A percentile compares a stretch with the other conserved stretches of the same genome.
Evolutionary conservation across 2,113 vertebrate genomes (phyloP).

Genomic region (Bubalus kerabau): DNA sequence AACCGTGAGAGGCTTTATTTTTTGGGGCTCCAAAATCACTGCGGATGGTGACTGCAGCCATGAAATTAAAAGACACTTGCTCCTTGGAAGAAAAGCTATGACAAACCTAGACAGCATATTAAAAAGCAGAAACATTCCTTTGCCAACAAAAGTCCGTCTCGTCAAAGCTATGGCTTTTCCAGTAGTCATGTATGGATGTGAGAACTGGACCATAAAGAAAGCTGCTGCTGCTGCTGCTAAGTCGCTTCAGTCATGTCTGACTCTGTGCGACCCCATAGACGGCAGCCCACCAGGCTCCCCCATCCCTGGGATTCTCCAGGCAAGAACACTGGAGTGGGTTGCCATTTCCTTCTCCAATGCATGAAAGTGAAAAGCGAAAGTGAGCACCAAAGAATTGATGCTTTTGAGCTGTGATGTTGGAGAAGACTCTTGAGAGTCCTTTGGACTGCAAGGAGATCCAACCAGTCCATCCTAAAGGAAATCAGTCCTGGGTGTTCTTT

Average conservation of each 20-base stretch:
- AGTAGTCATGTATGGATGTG: neutral
- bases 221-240: neutral
- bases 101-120: neutral
- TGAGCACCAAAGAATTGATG: neutral
- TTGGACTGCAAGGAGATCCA: neutral
- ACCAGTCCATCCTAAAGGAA: neutral
- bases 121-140: neutral
- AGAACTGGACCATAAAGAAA: neutral
- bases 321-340: too few relatives aligned
- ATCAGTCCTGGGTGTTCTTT: neutral
- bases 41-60: neutral
- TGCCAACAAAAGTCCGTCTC: neutral
- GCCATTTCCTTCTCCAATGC: too few relatives aligned
- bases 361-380: too few relatives aligned
- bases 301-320: too few relatives aligned
- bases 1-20: neutral
- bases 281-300: too few relatives aligned
- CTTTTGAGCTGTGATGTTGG: neutral
- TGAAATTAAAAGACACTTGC: neutral
- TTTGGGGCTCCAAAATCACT: rapidly evolving
- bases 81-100: neutral
- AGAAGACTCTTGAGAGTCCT: neutral
- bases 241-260: too few relatives aligned
- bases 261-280: too few relatives aligned
- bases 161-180: neutral